These are phyloP conservation scores for Carassius auratus DNA, from an alignment of 2,113 vertebrate species.

Conservation along the genomic window DNA sequence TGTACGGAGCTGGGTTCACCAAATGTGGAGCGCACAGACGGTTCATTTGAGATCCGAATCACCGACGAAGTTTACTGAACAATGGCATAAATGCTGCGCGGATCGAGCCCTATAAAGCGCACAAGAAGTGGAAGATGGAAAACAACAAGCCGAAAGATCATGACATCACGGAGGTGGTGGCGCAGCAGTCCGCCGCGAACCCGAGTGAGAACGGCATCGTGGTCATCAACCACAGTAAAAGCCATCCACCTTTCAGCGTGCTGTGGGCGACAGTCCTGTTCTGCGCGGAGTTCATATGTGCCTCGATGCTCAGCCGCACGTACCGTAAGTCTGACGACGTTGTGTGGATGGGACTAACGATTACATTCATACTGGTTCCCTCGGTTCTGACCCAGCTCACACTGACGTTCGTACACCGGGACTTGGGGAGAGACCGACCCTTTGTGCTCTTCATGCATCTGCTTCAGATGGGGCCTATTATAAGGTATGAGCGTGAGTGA, in stretches of 20 bases:
- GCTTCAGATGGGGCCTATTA: constrained; percentile 88
- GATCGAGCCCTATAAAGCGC: neutral
- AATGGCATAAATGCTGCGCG: neutral
- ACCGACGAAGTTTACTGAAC: neutral
- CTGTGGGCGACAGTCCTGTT: constrained; percentile 86
- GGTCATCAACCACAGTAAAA: constrained; percentile 69
- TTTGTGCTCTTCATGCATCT: constrained; percentile 90
- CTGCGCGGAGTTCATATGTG: constrained; percentile 85
- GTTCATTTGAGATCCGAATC: neutral
- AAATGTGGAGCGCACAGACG: neutral
- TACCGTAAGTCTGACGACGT: constrained; percentile 81
- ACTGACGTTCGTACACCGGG: constrained; percentile 91
- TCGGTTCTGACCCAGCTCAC: constrained; percentile 91
- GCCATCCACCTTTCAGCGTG: constrained; percentile 80
- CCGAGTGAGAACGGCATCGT: constrained; percentile 62
- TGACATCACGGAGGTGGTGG: constrained; percentile 65
- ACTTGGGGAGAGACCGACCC: constrained; percentile 91
- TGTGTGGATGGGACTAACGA: constrained; percentile 87
- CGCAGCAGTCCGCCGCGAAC: constrained; percentile 42
- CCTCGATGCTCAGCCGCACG: constrained; percentile 76
- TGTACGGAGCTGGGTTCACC: neutral
- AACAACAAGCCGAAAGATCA: constrained; percentile 66
- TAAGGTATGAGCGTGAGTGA: constrained; percentile 77
- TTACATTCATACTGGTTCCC: constrained; percentile 88
- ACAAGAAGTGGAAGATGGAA: constrained; percentile 61